Evolutionary conservation across 2,797 vertebrate species (phyloP), one percentile per base, ranked within the genome.

Genomic region (Enteromius mattozi): DNA sequence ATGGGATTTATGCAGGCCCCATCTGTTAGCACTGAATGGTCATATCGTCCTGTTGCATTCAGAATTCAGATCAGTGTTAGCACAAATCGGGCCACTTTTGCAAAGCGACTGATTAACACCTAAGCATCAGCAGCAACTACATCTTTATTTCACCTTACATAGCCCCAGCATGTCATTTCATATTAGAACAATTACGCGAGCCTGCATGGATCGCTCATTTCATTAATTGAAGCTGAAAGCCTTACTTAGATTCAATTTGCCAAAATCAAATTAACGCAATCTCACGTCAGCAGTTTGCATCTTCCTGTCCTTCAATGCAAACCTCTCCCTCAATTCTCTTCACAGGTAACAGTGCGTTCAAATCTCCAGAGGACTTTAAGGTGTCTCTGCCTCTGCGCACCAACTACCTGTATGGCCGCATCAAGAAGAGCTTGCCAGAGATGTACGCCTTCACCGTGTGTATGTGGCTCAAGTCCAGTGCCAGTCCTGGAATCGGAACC

Each of bases 381-480:
- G 96, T 99, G 54, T 97, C 97, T 85, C 96, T 99, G 2, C 95
- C 98, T 0, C 95, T 99, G 65, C 98, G 97, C 45, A 99, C 98
- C 0, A 99, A 99, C 92, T 99, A 99, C 92, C 91, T 99, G 68
- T 99, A 98, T 0, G 98, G 97, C 56, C 97, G 97, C 90, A 95
- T 99, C 90, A 98, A 98, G 95, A 99, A 99, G 94, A 97, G 96
- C 0, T 93, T 99, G 72, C 98, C 98, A 0, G 98, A 99, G 91
- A 96, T 99, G 88, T 99, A 98, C 0, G 96, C 98, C 78, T 99
- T 99, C 88, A 99, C 98, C 1, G 95, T 98, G 47, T 99, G 98
- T 91, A 95, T 99, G 96, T 99, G 98, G 98, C 94, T 99, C 85
- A 97, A 97, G 82, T 98, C 98, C 47, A 96, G 96, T 0, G 97